Conservation (phyloP, 2,113 vertebrate genomes). For the Anguilla rostrata region DNA sequence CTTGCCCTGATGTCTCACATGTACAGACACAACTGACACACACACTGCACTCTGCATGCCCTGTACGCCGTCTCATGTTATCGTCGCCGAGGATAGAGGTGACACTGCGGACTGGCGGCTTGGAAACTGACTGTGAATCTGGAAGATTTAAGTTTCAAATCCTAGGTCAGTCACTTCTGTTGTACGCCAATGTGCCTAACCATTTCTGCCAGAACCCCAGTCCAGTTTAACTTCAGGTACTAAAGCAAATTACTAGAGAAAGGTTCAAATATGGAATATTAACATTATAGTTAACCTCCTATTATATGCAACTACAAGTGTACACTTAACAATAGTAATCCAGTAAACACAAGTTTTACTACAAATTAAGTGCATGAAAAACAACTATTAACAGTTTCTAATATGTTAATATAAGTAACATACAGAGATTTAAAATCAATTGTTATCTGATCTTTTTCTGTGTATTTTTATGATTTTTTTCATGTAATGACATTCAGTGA, state of each 20-base stretch:
- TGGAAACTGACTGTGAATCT: neutral
- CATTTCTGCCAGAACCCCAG: neutral
- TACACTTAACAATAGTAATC: neutral
- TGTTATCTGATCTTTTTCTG: no score
- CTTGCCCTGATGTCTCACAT: neutral
- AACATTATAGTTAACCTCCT: neutral
- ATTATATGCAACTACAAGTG: neutral
- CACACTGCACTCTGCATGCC: neutral
- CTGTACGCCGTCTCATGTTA: neutral
- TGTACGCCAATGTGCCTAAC: neutral
- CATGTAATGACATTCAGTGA: no score
- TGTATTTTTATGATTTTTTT: no score
- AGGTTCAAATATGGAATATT: neutral
- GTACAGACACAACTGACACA: neutral
- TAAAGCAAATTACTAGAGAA: neutral
- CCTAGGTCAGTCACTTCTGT: neutral
- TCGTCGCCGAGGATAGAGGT: neutral
- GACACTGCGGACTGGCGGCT: neutral
- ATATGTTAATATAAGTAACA: no score
- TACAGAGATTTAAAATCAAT: no score
- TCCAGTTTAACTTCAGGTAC: neutral
- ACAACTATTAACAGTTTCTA: no score
- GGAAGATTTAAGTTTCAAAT: neutral
- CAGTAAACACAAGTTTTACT: no score
- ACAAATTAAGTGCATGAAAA: no score